Percentiles rank a stretch among this genome's conserved stretches.
Conservation (phyloP, 2,797 vertebrate species). For the Enteromius treurensis region DNA sequence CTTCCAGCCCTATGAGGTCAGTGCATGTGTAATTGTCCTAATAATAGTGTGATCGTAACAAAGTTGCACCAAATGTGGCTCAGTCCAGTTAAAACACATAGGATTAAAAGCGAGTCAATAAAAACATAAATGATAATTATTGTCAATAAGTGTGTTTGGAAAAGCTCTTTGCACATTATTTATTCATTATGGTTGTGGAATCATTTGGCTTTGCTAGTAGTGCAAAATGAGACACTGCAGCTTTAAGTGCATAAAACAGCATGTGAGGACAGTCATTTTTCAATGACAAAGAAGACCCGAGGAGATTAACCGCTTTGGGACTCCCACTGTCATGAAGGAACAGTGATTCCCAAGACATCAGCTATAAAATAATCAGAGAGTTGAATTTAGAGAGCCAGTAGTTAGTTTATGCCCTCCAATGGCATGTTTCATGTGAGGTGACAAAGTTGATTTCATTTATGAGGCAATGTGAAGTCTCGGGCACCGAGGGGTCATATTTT, state of each 20-base stretch:
- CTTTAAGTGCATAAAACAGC: conserved; percentile 7
- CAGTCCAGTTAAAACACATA: not conserved
- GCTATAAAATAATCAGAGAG: conserved; percentile 31
- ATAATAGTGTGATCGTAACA: not conserved
- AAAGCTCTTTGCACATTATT: not conserved
- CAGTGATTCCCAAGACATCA: conserved; percentile 19
- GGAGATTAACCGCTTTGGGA: conserved; percentile 8
- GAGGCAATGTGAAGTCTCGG: not conserved
- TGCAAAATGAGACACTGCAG: conserved; percentile 7
- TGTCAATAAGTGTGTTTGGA: not conserved
- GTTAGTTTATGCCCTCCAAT: conserved; percentile 3
- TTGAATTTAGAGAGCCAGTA: not conserved
- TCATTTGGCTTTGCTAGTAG: not conserved
- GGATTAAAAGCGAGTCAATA: not conserved
- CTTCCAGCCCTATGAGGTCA: not conserved
- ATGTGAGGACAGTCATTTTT: conserved; percentile 18
- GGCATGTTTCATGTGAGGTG: not conserved
- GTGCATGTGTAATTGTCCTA: not conserved
- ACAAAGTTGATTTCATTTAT: conserved; percentile 14
- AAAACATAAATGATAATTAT: not conserved
- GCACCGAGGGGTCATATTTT: not conserved
- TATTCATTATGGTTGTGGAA: not conserved
- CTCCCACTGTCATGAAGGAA: conserved; percentile 3
- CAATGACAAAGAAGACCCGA: conserved; percentile 18
- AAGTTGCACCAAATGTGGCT: not conserved